Base-by-base conservation (phyloP, 2,888 invertebrate species). In the Serrognathus titanus region DNA sequence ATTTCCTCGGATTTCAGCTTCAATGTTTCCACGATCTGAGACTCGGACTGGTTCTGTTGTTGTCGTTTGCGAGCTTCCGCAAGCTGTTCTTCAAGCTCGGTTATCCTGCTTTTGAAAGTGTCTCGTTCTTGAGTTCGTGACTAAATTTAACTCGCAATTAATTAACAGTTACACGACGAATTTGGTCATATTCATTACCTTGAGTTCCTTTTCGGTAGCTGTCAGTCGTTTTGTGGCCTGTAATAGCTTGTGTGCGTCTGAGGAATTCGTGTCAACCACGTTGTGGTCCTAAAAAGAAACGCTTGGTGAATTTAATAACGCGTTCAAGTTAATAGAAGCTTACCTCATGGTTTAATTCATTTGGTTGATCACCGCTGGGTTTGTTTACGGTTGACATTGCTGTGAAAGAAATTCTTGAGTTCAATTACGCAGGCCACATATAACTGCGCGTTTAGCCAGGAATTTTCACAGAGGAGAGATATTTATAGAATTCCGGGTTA, bases 111-210 rank as follows among this genome's bases (percentile, higher is more conserved):
- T 63, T 78, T 67, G 8, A 66, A 53, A 31, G 53, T 51, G 12
- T 82, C 82, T 24, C 82, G 77, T 68, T 83, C 82, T 69, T 82
- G 80, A 63, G 79, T 81, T 24, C 80, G 78, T n/a, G 79, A 75
- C 82, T 83, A 58, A 62, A 58, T 52, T 41, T 52, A 11, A 31
- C 16, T 16, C 11, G 7, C 24, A 31, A 1, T 31, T 31, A 31
- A 16, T 50, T 45, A 55, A 50, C 20, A 38, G 46, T 46, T 31
- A 16, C 16, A 16, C 16, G 16, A 16, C 16, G 16, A 3, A 16
- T 16, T 16, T 2, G 16, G 2, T 16, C 16, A 16, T 2, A 16
- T 1, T 16, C 2, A 2, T 4, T 31, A 31, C 24, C 24, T 31
- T 31, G 24, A 31, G 24, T 31, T 31, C 24, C 24, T 31, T 31